Evolutionary conservation across 1,140 invertebrate species (phyloP), one percentile per base, ranked within the genome.

Genomic region (Hesperophylax magnus): DNA sequence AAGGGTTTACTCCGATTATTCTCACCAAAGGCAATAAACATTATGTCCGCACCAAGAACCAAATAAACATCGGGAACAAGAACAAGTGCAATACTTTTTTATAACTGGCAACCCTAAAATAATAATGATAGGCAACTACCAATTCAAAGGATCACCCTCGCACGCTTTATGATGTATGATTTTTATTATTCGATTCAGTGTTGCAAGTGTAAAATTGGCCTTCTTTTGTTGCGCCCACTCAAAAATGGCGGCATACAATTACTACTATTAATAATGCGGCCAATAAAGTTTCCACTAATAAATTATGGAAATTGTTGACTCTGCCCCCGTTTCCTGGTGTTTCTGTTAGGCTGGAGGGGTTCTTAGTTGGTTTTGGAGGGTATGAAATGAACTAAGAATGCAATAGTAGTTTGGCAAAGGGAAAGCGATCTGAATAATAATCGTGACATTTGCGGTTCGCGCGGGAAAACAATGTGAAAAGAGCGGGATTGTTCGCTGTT

Each of bases 271-370:
- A 75, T 72, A 82, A 78, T 80, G 81, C 75, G 81, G 81, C 81
- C 78, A 82, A 82, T 82, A 82, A 82, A 61, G 15, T 34, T 58
- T 67, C 74, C 34, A 34, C 54, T 79, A 67, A 80, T 82, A 80
- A 82, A 82, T 82, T 82, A 82, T 82, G 81, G 78, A 82, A 80
- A 82, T 82, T 82, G 81, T 78, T 80, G 81, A 80, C 79, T 82
- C 20, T 58, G 54, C 54, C 75, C 75, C 75, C 75, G 52, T 47
- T 47, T 47, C 39, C 11, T 47, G 39, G 20, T 5, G 47, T 34
- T 22, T 8, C 11, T n/a, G 47, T 18, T 20, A 9, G 71, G 17
- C 18, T 74, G 4, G 53, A 3, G 22, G 20, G 20, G 54, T 74
- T 22, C 18, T 14, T 39, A 47, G 39, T 47, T 47, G 39, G 39